Evolutionary conservation across 2,797 vertebrate genomes (phyloP).

Genomic region (Brachymystax lenok): DNA sequence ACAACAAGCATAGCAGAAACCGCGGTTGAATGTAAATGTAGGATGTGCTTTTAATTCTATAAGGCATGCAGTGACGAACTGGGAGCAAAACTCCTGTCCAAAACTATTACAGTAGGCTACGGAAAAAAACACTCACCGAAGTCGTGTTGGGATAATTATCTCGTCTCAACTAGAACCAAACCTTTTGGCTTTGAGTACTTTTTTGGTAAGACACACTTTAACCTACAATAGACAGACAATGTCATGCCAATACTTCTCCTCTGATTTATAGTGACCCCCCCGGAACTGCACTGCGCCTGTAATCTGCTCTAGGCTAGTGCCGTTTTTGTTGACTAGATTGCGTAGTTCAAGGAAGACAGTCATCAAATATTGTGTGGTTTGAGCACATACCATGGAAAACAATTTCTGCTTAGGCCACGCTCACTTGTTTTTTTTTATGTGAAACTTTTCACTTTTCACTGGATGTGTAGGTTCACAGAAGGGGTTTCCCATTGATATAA

Average conservation of each 20-base stretch:
- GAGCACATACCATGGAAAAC: neutral
- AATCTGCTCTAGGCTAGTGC: neutral
- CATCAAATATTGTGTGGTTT: neutral
- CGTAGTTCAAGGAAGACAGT: too few species aligned
- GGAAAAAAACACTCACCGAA: constrained; percentile 1
- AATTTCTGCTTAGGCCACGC: neutral
- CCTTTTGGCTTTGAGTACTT: neutral
- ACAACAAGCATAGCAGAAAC: too few species aligned
- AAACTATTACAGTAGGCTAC: neutral
- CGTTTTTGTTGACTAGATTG: neutral
- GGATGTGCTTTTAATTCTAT: neutral
- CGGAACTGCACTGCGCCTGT: neutral
- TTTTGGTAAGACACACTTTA: neutral
- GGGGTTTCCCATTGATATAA: too few species aligned
- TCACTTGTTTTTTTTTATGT: neutral
- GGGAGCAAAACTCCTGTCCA: too few species aligned
- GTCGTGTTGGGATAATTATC: neutral
- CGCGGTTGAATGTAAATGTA: too few species aligned
- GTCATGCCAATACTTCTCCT: neutral
- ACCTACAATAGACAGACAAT: neutral
- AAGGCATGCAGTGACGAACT: too few species aligned
- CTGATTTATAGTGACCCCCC: neutral
- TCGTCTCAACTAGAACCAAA: neutral
- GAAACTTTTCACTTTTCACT: too few species aligned
- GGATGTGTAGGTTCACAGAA: neutral